Base-by-base conservation (phyloP, 2,888 invertebrate species). In the Sarcophaga variegata region DNA sequence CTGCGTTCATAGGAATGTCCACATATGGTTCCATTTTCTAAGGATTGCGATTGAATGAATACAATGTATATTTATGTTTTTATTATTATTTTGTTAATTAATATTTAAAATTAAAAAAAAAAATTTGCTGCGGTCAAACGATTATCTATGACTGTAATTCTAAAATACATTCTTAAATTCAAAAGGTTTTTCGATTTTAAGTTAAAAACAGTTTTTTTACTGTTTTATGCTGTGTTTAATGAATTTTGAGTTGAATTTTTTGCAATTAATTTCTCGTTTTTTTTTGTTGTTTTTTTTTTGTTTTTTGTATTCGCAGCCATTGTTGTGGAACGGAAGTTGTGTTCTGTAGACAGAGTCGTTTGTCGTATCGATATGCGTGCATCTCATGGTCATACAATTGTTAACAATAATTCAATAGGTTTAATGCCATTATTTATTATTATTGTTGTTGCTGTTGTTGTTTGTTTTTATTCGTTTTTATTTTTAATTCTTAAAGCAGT, bases 341-440 rank as follows among this genome's bases (percentile, higher is more conserved):
- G 47, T 64, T 49, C 75, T 76, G 79, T 75, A 64, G 70, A 25
- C 59, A 37, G 17, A 14, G 70, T 76, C 45, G 76, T 64, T 71
- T 76, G 54, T 71, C 45, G 69, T 87, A 87, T 87, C 86, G 49
- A 60, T 71, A 77, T 84, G 87, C 87, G 84, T 87, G 84, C 74
- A 87, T 87, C 87, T 87, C 78, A 78, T 71, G 81, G 78, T 87
- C 81, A 87, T 81, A 78, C 83, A 87, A 78, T 87, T 86, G 83
- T 83, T 78, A 72, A 77, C 77, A 80, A 47, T 70, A 49, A 70
- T 84, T 84, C 70, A 77, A 71, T 72, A 72, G 82, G 37, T 77
- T 49, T 82, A 63, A 70, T 70, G 69, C 76, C 20, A 47, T 69
- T 20, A 20, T 25, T 20, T 69, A 27, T 10, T 54, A 14, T 54